Conservation (phyloP, 2,113 vertebrate species). For the Callipepla californica region DNA sequence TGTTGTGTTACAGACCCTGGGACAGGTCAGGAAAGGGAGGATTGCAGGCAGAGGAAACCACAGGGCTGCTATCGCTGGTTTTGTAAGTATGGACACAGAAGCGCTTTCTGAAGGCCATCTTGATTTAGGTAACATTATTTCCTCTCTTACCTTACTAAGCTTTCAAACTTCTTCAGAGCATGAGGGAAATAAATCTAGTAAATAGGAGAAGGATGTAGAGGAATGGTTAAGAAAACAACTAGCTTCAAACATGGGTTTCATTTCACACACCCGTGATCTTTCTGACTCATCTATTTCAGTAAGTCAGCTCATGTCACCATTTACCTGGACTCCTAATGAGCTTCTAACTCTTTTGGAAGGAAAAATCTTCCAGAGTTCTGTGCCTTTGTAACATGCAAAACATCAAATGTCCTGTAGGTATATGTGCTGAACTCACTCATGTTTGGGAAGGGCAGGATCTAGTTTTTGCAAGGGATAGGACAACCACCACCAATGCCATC, state of each 20-base stretch:
- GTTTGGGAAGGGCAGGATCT: not conserved
- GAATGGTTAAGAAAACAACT: not conserved
- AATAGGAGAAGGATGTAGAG: not conserved
- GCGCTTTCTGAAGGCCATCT: not conserved
- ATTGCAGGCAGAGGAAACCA: not conserved
- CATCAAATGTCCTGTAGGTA: not conserved
- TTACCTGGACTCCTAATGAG: not conserved
- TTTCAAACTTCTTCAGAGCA: not conserved
- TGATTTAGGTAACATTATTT: not conserved
- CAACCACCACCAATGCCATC: fast-evolving
- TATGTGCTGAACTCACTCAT: not conserved
- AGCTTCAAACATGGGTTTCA: conserved; percentile 10
- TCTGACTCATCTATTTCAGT: not conserved
- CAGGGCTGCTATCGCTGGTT: not conserved
- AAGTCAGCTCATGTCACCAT: not conserved
- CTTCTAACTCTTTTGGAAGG: not conserved
- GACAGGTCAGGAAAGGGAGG: not conserved
- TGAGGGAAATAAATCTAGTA: conserved; percentile 1
- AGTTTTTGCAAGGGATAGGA: not conserved
- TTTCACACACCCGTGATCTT: not conserved
- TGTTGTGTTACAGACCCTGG: not conserved
- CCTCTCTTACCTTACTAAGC: not conserved
- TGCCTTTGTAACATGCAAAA: not conserved
- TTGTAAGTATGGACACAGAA: not conserved
- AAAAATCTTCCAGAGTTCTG: not conserved